Evolutionary conservation across 2,797 vertebrate genomes (phyloP).

Genomic region (Hypotaenidia okinawae): DNA sequence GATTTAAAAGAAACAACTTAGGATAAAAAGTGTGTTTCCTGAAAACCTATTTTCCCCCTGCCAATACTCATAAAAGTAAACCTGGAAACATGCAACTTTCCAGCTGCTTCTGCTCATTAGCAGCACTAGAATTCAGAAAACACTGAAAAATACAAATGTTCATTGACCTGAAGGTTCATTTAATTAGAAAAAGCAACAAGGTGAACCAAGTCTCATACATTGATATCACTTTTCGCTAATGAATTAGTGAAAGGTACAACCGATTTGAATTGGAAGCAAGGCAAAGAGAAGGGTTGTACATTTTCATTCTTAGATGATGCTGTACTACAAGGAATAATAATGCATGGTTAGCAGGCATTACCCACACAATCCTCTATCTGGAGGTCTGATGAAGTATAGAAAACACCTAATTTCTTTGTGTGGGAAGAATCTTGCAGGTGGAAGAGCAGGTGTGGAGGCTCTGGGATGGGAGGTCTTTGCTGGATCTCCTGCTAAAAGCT

Average conservation of each 20-base stretch:
- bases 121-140: neutral
- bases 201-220: neutral
- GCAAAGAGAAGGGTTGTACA: neutral
- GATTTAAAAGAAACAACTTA: neutral
- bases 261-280: neutral
- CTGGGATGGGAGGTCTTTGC: neutral
- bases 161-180: neutral
- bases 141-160: neutral
- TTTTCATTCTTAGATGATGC: neutral
- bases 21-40: neutral
- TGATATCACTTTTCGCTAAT: neutral
- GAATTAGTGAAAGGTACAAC: neutral
- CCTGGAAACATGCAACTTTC: neutral
- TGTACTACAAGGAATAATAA: neutral
- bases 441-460: neutral
- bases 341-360: neutral
- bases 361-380: fast-evolving
- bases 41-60: neutral
- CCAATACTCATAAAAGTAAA: neutral
- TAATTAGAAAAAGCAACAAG: neutral
- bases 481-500: neutral
- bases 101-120: neutral
- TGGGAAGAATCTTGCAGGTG: neutral
- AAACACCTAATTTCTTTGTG: neutral
- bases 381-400: neutral